These are phyloP conservation scores for Chlorocebus sabaeus DNA, from an alignment of 2,113 vertebrate species.

Conservation along the genomic window DNA sequence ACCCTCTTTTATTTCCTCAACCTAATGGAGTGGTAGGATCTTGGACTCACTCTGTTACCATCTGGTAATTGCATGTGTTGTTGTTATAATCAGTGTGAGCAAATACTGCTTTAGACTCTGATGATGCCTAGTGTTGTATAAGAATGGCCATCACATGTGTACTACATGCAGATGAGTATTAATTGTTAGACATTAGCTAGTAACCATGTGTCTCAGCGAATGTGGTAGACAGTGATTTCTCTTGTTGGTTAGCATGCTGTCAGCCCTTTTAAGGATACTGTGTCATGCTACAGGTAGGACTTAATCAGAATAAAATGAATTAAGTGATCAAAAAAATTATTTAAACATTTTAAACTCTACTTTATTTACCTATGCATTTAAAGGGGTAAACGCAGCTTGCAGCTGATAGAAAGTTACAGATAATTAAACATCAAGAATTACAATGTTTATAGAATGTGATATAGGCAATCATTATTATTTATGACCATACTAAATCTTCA, in stretches of 20 bases:
- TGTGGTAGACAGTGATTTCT: not conserved
- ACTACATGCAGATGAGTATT: not conserved
- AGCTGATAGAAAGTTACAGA: not conserved
- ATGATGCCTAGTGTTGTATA: not conserved
- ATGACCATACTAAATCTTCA: not conserved
- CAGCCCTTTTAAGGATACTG: not conserved
- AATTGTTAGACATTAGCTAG: not conserved
- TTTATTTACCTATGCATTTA: not conserved
- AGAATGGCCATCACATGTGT: not conserved
- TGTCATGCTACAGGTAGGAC: not conserved
- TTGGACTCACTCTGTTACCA: not conserved
- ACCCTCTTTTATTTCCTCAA: slow-evolving; percentile 8
- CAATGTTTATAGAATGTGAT: not conserved
- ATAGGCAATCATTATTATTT: not conserved
- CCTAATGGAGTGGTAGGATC: not conserved
- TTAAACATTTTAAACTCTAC: not conserved
- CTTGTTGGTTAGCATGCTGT: not conserved
- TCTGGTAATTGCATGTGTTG: not conserved
- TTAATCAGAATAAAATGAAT: slow-evolving; percentile 23
- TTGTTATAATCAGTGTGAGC: not conserved
- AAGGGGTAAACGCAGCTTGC: not conserved
- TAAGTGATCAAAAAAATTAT: slow-evolving; percentile 12
- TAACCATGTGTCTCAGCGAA: not conserved
- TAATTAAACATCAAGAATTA: slow-evolving; percentile 23
- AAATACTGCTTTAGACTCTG: not conserved